Evolutionary conservation across 2,113 vertebrate genomes (phyloP).

Genomic region (Anoura caudifer): DNA sequence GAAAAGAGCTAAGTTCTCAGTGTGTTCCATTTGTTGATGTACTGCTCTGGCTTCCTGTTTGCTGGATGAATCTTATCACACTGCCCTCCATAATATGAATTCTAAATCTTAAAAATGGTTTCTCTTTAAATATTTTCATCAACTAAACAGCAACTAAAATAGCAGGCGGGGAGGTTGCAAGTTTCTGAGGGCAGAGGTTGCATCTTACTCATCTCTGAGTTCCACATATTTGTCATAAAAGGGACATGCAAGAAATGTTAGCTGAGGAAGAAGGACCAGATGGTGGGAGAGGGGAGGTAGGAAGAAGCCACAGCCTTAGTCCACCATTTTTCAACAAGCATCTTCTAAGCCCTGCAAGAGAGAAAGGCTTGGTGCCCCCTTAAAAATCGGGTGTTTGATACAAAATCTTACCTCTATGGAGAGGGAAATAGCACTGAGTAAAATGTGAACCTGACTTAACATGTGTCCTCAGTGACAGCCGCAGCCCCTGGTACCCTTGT

Average conservation of each 20-base stretch:
- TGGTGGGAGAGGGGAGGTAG: not conserved
- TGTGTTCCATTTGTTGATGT: not conserved
- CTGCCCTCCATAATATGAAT: not conserved
- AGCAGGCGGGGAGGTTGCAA: not conserved
- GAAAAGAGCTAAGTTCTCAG: not conserved
- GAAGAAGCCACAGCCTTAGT: not conserved
- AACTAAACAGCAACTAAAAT: not conserved
- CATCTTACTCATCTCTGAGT: conserved; percentile 2
- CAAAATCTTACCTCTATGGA: not conserved
- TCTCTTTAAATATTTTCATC: conserved; percentile 1
- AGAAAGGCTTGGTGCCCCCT: not conserved
- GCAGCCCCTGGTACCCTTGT: not conserved
- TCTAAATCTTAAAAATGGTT: not conserved
- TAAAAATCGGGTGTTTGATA: not conserved
- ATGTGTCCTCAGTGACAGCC: not conserved
- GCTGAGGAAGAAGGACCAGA: conserved; percentile 6
- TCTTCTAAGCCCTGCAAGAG: not conserved
- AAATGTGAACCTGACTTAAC: not conserved
- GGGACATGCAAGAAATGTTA: not conserved
- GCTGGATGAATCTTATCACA: not conserved
- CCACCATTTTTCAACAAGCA: not conserved
- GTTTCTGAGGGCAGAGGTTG: conserved; percentile 38
- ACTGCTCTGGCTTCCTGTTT: not conserved
- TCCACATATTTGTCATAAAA: conserved; percentile 25
- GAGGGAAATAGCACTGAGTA: not conserved